Conservation (phyloP, 1,140 invertebrate genomes). For the Trachymyrmex cornetzi region DNA sequence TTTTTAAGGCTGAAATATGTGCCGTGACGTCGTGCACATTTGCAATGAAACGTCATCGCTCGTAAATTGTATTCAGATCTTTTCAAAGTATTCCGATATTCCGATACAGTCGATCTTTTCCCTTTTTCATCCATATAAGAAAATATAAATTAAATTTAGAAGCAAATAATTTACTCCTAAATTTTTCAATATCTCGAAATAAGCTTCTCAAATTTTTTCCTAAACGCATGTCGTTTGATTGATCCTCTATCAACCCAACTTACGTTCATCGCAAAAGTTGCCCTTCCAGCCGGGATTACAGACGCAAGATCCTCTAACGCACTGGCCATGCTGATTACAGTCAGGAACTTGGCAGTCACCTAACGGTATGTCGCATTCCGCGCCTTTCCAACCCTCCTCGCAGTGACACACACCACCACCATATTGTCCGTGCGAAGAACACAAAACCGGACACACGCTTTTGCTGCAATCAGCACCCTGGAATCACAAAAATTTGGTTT, state of each 20-base stretch:
- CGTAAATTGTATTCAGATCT: conserved; percentile 20
- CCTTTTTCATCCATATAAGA: neutral
- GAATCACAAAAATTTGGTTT: conserved; percentile 33
- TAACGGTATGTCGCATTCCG: conserved; percentile 97
- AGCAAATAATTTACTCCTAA: neutral
- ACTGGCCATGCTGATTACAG: conserved; percentile 96
- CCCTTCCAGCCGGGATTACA: conserved; percentile 97
- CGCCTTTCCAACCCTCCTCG: conserved; percentile 98
- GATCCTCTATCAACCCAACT: conserved; percentile 79
- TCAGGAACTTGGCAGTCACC: conserved; percentile 96
- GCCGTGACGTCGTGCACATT: neutral
- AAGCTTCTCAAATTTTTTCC: neutral
- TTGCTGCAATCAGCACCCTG: conserved; percentile 88
- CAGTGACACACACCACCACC: conserved; percentile 98
- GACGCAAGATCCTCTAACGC: conserved; percentile 95
- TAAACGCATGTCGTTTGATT: neutral
- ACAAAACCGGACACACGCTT: conserved; percentile 98
- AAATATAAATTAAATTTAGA: conserved; percentile 5
- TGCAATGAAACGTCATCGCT: conserved; percentile 38
- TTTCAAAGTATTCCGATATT: conserved; percentile 4
- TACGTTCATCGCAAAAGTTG: conserved; percentile 93
- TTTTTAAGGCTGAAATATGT: conserved; percentile 69
- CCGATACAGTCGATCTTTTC: neutral
- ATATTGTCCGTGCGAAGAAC: conserved; percentile 98
- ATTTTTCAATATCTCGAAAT: neutral